phyloP scores from a whole-genome alignment of 2,797 vertebrate genomes.

The Anisognathus igniventris region DNA sequence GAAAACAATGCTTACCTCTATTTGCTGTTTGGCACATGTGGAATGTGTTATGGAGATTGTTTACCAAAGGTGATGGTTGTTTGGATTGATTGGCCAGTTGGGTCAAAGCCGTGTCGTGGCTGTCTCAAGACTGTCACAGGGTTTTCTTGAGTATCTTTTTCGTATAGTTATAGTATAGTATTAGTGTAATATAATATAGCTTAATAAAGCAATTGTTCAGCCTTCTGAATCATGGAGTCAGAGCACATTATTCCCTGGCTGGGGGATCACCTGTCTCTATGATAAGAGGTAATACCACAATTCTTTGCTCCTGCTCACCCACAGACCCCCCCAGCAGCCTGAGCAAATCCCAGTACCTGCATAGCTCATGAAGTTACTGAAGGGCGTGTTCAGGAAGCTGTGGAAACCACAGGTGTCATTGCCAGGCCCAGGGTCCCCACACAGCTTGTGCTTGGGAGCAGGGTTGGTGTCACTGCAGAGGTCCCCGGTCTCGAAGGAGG shows the following conservation, averaged over 20 bases:
- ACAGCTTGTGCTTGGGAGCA: conserved; percentile 92
- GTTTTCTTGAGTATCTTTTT: not conserved
- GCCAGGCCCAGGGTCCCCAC: conserved; percentile 88
- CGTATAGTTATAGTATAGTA: not conserved
- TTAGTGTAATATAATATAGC: not conserved
- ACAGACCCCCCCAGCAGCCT: not conserved
- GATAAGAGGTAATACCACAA: not conserved
- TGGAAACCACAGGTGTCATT: conserved; percentile 92
- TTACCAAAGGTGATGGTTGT: not conserved
- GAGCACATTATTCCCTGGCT: not conserved
- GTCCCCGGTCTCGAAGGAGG: conserved; percentile 96
- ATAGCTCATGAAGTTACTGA: conserved; percentile 99
- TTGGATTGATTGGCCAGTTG: not conserved
- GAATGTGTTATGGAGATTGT: not conserved
- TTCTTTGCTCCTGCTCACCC: not conserved
- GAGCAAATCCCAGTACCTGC: conserved; percentile 79
- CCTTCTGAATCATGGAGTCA: not conserved
- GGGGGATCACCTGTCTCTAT: not conserved
- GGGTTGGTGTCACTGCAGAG: conserved; percentile 96
- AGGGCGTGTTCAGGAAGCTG: conserved; percentile 90
- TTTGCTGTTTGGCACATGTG: not conserved
- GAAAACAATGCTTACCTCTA: not conserved
- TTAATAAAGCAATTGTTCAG: not conserved
- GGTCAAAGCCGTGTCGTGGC: not conserved
- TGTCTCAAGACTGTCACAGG: not conserved